Conservation (phyloP, 2,888 invertebrate genomes). For the Cotesia congregata region DNA sequence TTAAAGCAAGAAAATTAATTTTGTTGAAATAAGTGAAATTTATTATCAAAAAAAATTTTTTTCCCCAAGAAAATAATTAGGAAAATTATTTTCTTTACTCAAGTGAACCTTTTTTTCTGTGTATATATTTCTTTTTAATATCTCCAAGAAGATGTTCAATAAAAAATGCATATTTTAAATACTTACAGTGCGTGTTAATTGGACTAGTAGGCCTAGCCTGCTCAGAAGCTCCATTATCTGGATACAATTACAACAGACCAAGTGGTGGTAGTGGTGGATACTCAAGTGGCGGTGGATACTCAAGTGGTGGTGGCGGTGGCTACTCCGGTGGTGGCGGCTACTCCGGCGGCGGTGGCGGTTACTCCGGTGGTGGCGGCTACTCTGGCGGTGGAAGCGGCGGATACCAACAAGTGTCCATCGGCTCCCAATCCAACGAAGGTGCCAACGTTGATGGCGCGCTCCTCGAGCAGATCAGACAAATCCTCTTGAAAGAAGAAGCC, state of each 20-base stretch:
- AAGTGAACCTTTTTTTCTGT: too few relatives aligned
- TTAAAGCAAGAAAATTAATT: too few relatives aligned
- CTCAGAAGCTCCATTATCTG: slow-evolving; percentile 78
- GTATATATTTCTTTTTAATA: too few relatives aligned
- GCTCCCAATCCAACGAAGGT: slow-evolving; percentile 86
- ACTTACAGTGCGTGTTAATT: slow-evolving; percentile 84
- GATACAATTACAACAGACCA: slow-evolving; percentile 72
- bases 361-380: slow-evolving; percentile 71
- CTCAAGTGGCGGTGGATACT: slow-evolving; percentile 58
- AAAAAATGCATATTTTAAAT: slow-evolving; percentile 37
- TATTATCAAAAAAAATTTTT: too few relatives aligned
- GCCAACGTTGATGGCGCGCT: slow-evolving; percentile 85
- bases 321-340: slow-evolving; percentile 67
- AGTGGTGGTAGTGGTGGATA: slow-evolving; percentile 73
- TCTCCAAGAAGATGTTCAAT: too few relatives aligned
- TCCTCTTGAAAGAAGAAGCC: slow-evolving; percentile 86
- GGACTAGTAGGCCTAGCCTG: slow-evolving; percentile 82
- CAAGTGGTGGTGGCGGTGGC: slow-evolving; percentile 65
- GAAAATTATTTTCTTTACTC: too few relatives aligned
- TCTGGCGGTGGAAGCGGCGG: slow-evolving; percentile 76
- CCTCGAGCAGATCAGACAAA: slow-evolving; percentile 87
- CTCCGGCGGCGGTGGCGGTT: slow-evolving; percentile 68
- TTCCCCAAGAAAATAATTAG: too few relatives aligned
- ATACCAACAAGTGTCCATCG: slow-evolving; percentile 83
- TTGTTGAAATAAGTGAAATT: too few relatives aligned